Conservation (phyloP, 2,797 vertebrate genomes). For the Intellagama lesueurii region DNA sequence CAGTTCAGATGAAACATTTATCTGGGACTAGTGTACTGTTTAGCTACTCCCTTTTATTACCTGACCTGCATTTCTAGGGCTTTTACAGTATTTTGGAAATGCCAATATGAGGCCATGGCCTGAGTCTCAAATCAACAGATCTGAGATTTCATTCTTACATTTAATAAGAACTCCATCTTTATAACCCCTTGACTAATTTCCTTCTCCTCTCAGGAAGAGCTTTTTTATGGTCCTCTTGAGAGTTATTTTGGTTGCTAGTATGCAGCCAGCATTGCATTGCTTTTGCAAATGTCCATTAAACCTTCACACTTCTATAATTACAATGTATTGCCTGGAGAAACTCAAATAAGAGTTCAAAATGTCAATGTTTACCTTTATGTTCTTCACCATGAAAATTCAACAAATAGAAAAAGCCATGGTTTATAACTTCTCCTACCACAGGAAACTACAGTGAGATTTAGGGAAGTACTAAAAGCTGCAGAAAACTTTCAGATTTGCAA, state of each 20-base stretch:
- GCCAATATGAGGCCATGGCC: not conserved
- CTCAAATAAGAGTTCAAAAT: conserved; percentile 34
- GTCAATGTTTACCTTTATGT: conserved; percentile 21
- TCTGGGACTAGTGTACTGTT: not conserved
- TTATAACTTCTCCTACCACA: not conserved
- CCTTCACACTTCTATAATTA: conserved; percentile 24
- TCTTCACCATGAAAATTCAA: conserved; percentile 21
- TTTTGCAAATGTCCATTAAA: conserved; percentile 34
- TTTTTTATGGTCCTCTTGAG: conserved; percentile 9
- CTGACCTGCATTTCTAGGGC: not conserved
- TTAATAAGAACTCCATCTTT: conserved; percentile 9
- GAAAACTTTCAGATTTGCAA: not conserved
- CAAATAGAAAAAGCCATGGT: not conserved
- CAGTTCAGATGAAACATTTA: not conserved
- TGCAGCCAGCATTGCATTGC: not conserved
- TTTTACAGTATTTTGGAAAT: not conserved
- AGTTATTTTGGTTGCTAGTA: conserved; percentile 29
- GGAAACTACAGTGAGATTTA: not conserved
- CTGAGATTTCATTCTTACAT: conserved; percentile 5
- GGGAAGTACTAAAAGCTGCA: not conserved
- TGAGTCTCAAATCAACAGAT: not conserved
- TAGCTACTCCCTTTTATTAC: not conserved
- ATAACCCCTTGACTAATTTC: conserved; percentile 10
- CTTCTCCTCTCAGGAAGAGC: conserved; percentile 6
- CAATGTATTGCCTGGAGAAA: conserved; percentile 39